Evolutionary conservation across 1,140 invertebrate genomes (phyloP).

Genomic region (Helicoverpa armigera): DNA sequence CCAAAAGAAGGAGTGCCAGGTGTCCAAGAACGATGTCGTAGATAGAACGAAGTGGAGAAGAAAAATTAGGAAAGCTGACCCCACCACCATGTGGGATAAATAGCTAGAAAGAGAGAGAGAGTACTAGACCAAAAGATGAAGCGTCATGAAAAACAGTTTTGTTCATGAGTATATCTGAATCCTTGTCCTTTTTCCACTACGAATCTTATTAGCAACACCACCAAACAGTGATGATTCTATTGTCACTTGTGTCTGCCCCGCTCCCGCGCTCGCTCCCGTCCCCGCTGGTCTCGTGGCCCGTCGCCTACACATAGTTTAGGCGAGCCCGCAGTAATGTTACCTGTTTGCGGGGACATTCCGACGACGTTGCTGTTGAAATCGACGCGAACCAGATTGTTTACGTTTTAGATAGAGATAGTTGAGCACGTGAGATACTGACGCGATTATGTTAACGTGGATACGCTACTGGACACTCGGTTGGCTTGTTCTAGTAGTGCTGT

Average conservation of each 20-base stretch:
- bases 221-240: neutral
- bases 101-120: too few species aligned
- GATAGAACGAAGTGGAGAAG: too few species aligned
- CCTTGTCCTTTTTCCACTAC: neutral
- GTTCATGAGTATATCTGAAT: too few species aligned
- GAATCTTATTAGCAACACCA: neutral
- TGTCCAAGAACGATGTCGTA: too few species aligned
- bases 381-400: constrained; percentile 76
- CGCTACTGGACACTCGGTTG: constrained; percentile 6
- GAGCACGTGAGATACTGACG: constrained; percentile 61
- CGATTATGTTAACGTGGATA: constrained; percentile 58
- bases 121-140: too few species aligned
- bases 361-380: constrained; percentile 68
- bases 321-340: constrained; percentile 53
- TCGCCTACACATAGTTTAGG: constrained; percentile 53
- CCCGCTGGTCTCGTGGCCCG: constrained; percentile 24
- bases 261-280: constrained; percentile 5
- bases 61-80: too few species aligned
- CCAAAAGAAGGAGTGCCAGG: too few species aligned
- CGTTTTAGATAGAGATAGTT: constrained; percentile 77
- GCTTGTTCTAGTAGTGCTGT: too few species aligned
- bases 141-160: too few species aligned
- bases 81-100: too few species aligned
- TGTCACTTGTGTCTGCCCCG: neutral
- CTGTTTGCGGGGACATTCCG: constrained; percentile 65